These are phyloP conservation scores for Pantherophis guttatus DNA, from an alignment of 2,113 vertebrate genomes.

Conservation along the genomic window DNA sequence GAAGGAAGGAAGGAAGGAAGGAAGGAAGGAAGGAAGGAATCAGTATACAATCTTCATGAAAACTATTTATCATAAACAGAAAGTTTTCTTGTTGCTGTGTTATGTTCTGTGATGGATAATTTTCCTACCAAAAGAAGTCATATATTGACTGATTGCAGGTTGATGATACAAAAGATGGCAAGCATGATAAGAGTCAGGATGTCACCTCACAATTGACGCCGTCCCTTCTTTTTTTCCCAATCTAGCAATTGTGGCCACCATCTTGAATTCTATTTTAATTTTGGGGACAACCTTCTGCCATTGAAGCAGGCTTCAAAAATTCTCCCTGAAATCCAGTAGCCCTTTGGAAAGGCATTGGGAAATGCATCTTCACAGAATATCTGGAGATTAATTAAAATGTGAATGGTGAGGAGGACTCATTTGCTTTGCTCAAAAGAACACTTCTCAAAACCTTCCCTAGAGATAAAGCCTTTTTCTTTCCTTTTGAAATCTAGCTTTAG, in stretches of 20 bases:
- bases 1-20: too few relatives aligned
- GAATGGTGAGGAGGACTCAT: background rate
- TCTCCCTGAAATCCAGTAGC: background rate
- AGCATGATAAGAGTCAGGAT: background rate
- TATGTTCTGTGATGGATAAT: background rate
- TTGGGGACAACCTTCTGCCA: background rate
- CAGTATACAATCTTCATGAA: background rate
- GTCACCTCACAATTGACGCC: background rate
- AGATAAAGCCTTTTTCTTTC: background rate
- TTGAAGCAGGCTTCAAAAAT: background rate
- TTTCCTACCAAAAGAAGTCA: background rate
- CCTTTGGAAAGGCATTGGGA: background rate
- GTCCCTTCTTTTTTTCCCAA: background rate
- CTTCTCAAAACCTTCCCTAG: background rate
- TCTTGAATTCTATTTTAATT: background rate
- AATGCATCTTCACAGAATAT: background rate
- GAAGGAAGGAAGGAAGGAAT: background rate
- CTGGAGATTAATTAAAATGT: conserved; percentile 16
- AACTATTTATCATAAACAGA: background rate
- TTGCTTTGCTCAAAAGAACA: conserved; percentile 4
- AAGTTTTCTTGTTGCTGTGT: background rate
- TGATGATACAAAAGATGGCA: background rate
- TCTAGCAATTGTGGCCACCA: background rate
- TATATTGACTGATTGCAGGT: background rate
- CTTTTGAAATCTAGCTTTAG: conserved; percentile 6